phyloP scores from a whole-genome alignment of 2,888 invertebrate genomes.

The Hoplodrina blanda region DNA sequence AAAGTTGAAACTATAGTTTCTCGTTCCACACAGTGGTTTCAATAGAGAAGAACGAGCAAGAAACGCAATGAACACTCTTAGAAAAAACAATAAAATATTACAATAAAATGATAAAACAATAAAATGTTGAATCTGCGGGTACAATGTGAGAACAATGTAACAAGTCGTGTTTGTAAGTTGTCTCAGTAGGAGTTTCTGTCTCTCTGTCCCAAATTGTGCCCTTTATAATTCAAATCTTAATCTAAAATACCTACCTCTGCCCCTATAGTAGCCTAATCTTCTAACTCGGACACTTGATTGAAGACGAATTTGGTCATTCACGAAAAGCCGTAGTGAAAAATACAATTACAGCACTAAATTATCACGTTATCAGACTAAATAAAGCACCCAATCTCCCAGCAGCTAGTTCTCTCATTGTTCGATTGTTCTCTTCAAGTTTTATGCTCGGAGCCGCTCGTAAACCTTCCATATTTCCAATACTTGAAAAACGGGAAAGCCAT shows the following conservation, averaged over 20 bases:
- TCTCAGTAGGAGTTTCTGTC: background rate
- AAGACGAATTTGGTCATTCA: background rate
- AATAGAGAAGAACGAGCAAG: no score
- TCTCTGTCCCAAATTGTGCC: background rate
- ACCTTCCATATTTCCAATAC: constrained; percentile 55
- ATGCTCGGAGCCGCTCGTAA: constrained; percentile 30
- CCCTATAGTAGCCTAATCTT: background rate
- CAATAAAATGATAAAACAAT: no score
- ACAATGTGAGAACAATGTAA: no score
- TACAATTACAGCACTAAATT: background rate
- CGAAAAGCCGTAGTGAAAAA: background rate
- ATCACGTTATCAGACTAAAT: constrained; percentile 11
- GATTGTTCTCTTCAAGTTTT: constrained; percentile 52
- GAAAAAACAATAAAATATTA: no score
- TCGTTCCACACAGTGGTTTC: no score
- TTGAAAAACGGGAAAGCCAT: constrained; percentile 50
- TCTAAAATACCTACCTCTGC: background rate
- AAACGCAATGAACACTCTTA: no score
- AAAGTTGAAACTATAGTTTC: no score
- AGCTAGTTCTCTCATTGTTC: constrained; percentile 28
- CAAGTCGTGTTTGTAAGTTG: background rate
- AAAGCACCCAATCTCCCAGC: constrained; percentile 17
- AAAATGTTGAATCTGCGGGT: no score
- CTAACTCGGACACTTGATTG: background rate
- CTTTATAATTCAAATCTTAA: background rate